A percentile compares a stretch with the other conserved stretches of the same genome.
Conservation (phyloP, 37 sponge, comb jelly and placozoan genomes). For the Crambe crambe region DNA sequence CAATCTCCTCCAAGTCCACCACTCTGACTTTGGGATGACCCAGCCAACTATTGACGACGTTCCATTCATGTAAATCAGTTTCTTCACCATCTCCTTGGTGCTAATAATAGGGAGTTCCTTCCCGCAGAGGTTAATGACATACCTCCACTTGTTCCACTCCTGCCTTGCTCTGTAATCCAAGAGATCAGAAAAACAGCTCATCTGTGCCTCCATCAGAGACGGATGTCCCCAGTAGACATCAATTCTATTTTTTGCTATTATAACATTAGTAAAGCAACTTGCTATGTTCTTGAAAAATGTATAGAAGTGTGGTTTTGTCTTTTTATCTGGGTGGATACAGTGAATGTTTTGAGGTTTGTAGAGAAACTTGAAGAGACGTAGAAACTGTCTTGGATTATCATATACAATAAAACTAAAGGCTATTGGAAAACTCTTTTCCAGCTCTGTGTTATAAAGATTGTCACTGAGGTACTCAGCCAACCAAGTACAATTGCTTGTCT, state of each 20-base stretch:
- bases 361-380: slow-evolving; percentile 23
- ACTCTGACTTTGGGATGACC: neutral
- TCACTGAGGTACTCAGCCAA: neutral
- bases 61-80: slow-evolving; percentile 18
- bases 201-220: slow-evolving; percentile 32
- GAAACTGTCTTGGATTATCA: slow-evolving; percentile 17
- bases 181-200: slow-evolving; percentile 34
- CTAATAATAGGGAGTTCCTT: slow-evolving; percentile 59
- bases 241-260: slow-evolving; percentile 4
- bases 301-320: neutral
- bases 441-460: slow-evolving; percentile 22
- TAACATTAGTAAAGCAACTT: slow-evolving; percentile 25
- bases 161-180: neutral
- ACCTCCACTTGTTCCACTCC: slow-evolving; percentile 26
- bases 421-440: slow-evolving; percentile 30
- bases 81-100: slow-evolving; percentile 43
- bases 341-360: slow-evolving; percentile 41
- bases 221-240: slow-evolving; percentile 9
- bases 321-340: slow-evolving; percentile 43
- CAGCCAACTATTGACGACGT: slow-evolving; percentile 1
- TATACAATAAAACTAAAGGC: slow-evolving; percentile 19
- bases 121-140: slow-evolving; percentile 60
- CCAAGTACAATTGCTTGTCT: neutral
- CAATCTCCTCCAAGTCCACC: neutral
- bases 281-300: slow-evolving; percentile 12